These are phyloP conservation scores for Bombus fervidus DNA, from an alignment of 1,140 invertebrate genomes.

Conservation along the genomic window DNA sequence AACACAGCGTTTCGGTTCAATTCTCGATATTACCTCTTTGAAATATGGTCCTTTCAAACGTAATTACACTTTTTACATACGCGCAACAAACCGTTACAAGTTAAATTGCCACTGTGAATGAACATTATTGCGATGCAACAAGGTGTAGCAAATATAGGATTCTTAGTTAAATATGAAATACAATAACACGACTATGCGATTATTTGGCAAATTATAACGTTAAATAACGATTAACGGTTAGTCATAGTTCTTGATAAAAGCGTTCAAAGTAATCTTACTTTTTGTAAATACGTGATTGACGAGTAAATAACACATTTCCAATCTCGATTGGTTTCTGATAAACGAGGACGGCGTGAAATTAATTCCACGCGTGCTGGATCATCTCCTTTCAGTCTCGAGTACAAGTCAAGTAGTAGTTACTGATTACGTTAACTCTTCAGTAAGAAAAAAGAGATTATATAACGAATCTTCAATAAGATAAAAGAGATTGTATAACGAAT, in stretches of 20 bases:
- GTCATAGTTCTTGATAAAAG: neutral
- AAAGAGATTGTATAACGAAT: too few species aligned
- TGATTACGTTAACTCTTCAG: neutral
- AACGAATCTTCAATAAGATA: too few species aligned
- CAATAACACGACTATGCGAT: neutral
- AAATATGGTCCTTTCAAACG: slow-evolving; percentile 3
- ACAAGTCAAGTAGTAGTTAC: neutral
- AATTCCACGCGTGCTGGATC: too few species aligned
- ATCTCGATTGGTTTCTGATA: neutral
- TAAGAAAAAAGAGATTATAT: neutral
- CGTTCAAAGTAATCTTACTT: neutral
- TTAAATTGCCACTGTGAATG: neutral
- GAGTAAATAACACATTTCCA: neutral
- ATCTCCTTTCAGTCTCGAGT: too few species aligned
- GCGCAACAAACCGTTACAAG: neutral
- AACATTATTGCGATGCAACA: neutral
- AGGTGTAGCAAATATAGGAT: neutral
- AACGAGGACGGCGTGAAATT: neutral
- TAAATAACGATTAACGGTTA: slow-evolving; percentile 1
- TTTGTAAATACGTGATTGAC: neutral
- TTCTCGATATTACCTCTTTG: neutral
- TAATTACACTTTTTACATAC: slow-evolving; percentile 10
- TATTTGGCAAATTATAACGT: neutral
- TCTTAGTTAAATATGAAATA: neutral
- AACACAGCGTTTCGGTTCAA: neutral